These are phyloP conservation scores for Erpobdella octoculata DNA, from an alignment of 2,888 invertebrate species.

Conservation along the genomic window DNA sequence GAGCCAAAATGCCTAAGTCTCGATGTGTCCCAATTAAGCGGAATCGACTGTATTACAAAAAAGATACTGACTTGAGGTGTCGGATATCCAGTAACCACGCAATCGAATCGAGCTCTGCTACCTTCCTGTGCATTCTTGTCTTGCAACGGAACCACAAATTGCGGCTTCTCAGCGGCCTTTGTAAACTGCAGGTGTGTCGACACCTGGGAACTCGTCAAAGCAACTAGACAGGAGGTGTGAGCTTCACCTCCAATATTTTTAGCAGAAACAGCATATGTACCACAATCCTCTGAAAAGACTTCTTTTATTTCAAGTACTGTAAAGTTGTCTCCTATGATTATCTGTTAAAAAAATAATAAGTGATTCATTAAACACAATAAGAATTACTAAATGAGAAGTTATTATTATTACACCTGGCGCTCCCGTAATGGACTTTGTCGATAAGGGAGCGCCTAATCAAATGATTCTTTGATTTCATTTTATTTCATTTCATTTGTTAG, in stretches of 20 bases:
- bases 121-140: conserved; percentile 47
- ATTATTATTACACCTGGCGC: background rate
- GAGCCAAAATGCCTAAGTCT: no score
- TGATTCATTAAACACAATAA: background rate
- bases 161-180: conserved; percentile 49
- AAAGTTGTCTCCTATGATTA: conserved; percentile 56
- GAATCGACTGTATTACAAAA: no score
- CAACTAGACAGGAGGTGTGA: conserved; percentile 54
- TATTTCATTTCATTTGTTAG: background rate
- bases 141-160: conserved; percentile 45
- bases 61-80: conserved; percentile 54
- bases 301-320: conserved; percentile 65
- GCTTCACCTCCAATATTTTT: conserved; percentile 66
- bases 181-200: conserved; percentile 43
- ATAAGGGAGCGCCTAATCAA: no score
- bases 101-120: conserved; percentile 50
- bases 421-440: no score
- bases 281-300: conserved; percentile 70
- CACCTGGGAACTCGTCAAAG: conserved; percentile 38
- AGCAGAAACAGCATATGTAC: conserved; percentile 64
- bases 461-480: no score
- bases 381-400: background rate
- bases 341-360: conserved; percentile 45
- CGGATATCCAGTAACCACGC: conserved; percentile 53
- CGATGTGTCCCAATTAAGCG: no score